These are phyloP conservation scores for Saccostrea echinata DNA, from an alignment of 1,140 invertebrate species.

Conservation along the genomic window DNA sequence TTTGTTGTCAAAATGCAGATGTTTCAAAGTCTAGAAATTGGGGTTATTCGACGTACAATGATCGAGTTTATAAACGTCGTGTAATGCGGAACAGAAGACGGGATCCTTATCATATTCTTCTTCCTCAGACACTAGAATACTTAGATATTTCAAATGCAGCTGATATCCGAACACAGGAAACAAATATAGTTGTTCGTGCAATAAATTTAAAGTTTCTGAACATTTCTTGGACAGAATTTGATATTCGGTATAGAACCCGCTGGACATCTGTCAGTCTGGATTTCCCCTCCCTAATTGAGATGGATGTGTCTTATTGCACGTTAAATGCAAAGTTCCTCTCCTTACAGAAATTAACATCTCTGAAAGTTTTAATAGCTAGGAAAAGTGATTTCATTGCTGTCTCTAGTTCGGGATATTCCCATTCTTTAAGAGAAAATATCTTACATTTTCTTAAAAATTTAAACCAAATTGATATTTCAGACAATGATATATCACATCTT, in stretches of 20 bases:
- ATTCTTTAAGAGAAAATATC: background rate
- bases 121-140: background rate
- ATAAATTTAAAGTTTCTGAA: background rate
- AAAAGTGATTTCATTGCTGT: background rate
- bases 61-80: background rate
- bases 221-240: background rate
- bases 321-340: background rate
- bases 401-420: too few species aligned
- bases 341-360: background rate
- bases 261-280: background rate
- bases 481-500: background rate
- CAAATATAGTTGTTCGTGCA: background rate
- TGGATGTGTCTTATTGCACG: background rate
- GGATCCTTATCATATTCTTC: background rate
- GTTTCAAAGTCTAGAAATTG: background rate
- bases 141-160: background rate
- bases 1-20: background rate
- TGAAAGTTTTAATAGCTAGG: background rate
- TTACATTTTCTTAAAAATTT: background rate
- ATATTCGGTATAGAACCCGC: background rate
- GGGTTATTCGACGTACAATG: background rate
- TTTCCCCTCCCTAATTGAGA: background rate
- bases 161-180: background rate
- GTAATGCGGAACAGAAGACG: background rate
- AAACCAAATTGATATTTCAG: background rate